These are phyloP conservation scores for Polia nebulosa DNA, from an alignment of 2,888 invertebrate genomes.

Conservation along the genomic window DNA sequence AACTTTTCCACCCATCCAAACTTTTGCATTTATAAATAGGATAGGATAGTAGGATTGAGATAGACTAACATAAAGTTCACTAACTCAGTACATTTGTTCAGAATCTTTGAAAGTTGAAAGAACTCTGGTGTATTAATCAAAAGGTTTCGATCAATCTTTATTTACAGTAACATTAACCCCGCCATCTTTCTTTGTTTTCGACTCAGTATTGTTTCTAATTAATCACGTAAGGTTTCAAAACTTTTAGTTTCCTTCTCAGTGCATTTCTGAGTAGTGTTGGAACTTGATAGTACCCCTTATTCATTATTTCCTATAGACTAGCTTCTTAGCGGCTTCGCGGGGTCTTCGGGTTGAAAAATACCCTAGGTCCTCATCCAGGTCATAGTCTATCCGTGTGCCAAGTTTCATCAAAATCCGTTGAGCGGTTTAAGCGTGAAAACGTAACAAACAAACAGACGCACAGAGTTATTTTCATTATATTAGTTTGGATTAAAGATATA, in stretches of 20 bases:
- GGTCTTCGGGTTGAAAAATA: too few species aligned
- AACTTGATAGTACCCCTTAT: slow-evolving; percentile 1
- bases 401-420: too few species aligned
- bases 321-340: too few species aligned
- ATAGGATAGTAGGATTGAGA: too few species aligned
- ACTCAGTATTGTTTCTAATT: slow-evolving; percentile 11
- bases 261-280: slow-evolving; percentile 2
- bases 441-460: too few species aligned
- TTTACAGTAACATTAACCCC: slow-evolving; percentile 21
- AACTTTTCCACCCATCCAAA: too few species aligned
- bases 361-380: too few species aligned
- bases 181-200: background rate
- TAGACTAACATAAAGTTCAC: background rate
- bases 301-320: background rate
- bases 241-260: background rate
- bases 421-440: too few species aligned
- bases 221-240: slow-evolving; percentile 10
- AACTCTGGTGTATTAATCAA: slow-evolving; percentile 10
- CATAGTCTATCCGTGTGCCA: too few species aligned
- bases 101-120: slow-evolving; percentile 6
- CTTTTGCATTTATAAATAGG: too few species aligned
- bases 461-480: too few species aligned
- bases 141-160: slow-evolving; percentile 16
- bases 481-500: background rate
- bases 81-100: background rate